Percentiles rank a stretch among this genome's conserved stretches.
Evolutionary conservation across 2,888 invertebrate species (phyloP).

Genomic region (Elgonia sp.): DNA sequence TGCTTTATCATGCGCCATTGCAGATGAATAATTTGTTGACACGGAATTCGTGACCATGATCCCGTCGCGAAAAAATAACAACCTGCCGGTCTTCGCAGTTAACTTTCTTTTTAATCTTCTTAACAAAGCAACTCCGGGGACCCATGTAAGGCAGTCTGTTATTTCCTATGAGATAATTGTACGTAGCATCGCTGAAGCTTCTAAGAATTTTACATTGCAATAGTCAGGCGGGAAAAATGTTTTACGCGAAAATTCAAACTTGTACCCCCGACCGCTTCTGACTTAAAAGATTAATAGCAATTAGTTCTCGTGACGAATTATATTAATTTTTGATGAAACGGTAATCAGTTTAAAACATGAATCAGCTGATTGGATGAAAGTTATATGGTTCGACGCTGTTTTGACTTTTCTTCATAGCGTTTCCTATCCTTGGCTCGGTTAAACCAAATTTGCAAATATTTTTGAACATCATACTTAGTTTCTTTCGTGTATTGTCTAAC

Average conservation of each 20-base stretch:
- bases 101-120: constrained; percentile 58
- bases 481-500: too few relatives aligned
- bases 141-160: constrained; percentile 42
- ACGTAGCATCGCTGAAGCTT: neutral
- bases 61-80: constrained; percentile 30
- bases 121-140: constrained; percentile 31
- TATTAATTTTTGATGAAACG: too few relatives aligned
- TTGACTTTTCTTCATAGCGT: too few relatives aligned
- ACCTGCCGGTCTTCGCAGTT: constrained; percentile 4
- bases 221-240: neutral
- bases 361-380: too few relatives aligned
- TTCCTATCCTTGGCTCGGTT: too few relatives aligned
- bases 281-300: too few relatives aligned
- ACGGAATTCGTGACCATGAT: constrained; percentile 35
- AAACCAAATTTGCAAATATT: too few relatives aligned
- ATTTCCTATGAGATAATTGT: constrained; percentile 63
- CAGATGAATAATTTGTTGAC: constrained; percentile 56
- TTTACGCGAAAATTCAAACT: constrained; percentile 14
- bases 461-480: too few relatives aligned
- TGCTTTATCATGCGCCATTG: constrained; percentile 16
- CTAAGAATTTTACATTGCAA: neutral
- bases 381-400: too few relatives aligned
- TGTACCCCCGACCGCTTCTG: neutral
- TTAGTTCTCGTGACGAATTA: too few relatives aligned
- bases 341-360: too few relatives aligned